A percentile compares a stretch with the other conserved stretches of the same genome.
These are phyloP conservation scores for Cheilosia urbana DNA, from an alignment of 2,888 invertebrate species.

Conservation along the genomic window DNA sequence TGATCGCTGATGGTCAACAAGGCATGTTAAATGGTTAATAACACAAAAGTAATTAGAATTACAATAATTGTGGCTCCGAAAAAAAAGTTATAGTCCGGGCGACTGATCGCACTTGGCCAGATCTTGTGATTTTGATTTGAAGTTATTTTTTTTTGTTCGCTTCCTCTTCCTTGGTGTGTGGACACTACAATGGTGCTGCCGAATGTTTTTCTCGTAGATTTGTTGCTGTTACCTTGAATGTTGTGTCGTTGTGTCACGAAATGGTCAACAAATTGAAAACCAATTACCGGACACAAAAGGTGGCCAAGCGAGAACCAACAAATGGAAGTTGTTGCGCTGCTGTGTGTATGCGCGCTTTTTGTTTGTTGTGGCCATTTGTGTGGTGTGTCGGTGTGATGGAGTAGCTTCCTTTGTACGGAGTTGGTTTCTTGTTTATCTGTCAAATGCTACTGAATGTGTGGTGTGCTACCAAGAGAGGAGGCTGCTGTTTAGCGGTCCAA, in stretches of 20 bases:
- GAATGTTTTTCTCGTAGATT: slow-evolving; percentile 22
- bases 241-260: slow-evolving; percentile 64
- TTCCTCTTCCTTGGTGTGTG: slow-evolving; percentile 67
- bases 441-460: slow-evolving; percentile 54
- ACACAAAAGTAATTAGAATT: slow-evolving; percentile 68
- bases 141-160: slow-evolving; percentile 45
- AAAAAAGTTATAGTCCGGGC: slow-evolving; percentile 5
- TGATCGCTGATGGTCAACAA: slow-evolving; percentile 70
- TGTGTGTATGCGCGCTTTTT: neutral
- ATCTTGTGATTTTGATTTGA: slow-evolving; percentile 60
- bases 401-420: slow-evolving; percentile 25
- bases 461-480: slow-evolving; percentile 38
- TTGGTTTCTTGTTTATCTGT: slow-evolving; percentile 32
- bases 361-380: slow-evolving; percentile 40
- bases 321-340: slow-evolving; percentile 4
- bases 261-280: slow-evolving; percentile 72
- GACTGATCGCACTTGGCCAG: slow-evolving; percentile 36
- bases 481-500: slow-evolving; percentile 58
- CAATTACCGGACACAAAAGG: slow-evolving; percentile 65
- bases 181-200: slow-evolving; percentile 22
- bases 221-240: slow-evolving; percentile 43
- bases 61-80: slow-evolving; percentile 45
- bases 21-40: slow-evolving; percentile 71
- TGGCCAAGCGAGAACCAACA: slow-evolving; percentile 25
- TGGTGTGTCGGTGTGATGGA: slow-evolving; percentile 8